These are phyloP conservation scores for Oscheius sp. DNA, from an alignment of 2,888 invertebrate species.

Conservation along the genomic window DNA sequence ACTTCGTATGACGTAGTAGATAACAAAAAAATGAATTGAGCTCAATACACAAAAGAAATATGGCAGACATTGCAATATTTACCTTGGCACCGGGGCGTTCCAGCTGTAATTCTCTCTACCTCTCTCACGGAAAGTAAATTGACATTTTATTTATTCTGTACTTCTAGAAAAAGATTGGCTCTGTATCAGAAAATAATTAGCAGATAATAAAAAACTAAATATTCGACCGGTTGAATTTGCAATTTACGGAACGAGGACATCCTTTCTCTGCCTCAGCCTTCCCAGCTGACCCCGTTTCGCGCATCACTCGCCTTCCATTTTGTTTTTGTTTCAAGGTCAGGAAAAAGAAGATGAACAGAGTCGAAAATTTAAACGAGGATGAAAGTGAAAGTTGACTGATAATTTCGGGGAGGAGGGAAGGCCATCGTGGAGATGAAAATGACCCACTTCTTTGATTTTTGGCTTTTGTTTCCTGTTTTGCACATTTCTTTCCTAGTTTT, in stretches of 20 bases:
- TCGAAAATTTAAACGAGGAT: neutral
- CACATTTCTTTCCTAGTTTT: neutral
- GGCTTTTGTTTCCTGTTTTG: neutral
- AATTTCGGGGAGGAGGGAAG: neutral
- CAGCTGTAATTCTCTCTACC: neutral
- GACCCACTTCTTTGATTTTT: neutral
- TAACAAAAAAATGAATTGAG: too few species aligned
- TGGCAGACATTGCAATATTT: slow-evolving; percentile 5
- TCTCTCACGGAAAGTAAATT: slow-evolving; percentile 5
- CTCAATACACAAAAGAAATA: neutral
- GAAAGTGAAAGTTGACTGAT: neutral
- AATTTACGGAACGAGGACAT: slow-evolving; percentile 9
- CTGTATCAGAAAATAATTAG: neutral
- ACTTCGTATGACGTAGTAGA: too few species aligned
- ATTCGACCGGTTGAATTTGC: slow-evolving; percentile 1
- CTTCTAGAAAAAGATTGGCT: neutral
- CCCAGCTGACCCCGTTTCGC: slow-evolving; percentile 23
- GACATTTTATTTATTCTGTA: neutral
- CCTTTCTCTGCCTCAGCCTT: slow-evolving; percentile 8
- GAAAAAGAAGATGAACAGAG: neutral
- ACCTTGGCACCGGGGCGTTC: slow-evolving; percentile 3
- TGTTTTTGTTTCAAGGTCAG: slow-evolving; percentile 13
- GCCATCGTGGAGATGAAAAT: neutral
- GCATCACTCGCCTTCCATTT: slow-evolving; percentile 14
- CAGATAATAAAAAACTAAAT: neutral